Conservation (phyloP, 2,113 vertebrate genomes). For the Choloepus hoffmanni region DNA sequence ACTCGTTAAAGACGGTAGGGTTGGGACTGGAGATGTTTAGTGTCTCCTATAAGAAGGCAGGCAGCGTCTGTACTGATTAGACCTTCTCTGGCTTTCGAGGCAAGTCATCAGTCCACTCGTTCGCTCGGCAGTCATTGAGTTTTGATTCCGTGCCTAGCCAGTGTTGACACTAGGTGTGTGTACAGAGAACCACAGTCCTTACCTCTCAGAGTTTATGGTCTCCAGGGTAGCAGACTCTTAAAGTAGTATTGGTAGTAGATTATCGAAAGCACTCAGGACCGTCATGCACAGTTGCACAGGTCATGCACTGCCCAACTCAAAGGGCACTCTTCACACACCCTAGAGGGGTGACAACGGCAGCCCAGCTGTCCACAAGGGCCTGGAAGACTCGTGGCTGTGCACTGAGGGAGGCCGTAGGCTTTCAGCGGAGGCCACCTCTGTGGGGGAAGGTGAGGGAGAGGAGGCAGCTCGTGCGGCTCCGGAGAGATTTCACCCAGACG, state of each 20-base stretch:
- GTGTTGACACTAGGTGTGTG: too few species aligned
- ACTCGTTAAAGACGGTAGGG: not conserved
- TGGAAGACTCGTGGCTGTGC: not conserved
- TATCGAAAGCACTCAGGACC: not conserved
- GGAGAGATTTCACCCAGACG: not conserved
- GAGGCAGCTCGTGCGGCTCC: not conserved
- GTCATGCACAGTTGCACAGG: rapidly evolving
- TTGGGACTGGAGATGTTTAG: not conserved
- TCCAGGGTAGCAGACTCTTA: not conserved
- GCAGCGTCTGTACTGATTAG: not conserved
- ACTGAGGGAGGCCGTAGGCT: too few species aligned
- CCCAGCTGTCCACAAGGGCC: not conserved
- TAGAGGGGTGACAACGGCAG: not conserved
- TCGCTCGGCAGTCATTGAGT: not conserved
- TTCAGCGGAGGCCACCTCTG: not conserved
- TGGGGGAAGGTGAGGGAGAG: not conserved
- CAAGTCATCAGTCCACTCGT: too few species aligned
- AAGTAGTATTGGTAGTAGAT: not conserved
- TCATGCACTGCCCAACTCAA: not conserved
- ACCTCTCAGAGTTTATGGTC: not conserved
- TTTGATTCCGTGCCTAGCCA: not conserved
- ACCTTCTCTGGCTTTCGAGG: not conserved
- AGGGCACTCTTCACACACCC: not conserved
- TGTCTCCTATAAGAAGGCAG: too few species aligned
- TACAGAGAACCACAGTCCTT: not conserved